phyloP scores from a whole-genome alignment of 2,113 vertebrate genomes.

The Boleophthalmus pectinirostris region DNA sequence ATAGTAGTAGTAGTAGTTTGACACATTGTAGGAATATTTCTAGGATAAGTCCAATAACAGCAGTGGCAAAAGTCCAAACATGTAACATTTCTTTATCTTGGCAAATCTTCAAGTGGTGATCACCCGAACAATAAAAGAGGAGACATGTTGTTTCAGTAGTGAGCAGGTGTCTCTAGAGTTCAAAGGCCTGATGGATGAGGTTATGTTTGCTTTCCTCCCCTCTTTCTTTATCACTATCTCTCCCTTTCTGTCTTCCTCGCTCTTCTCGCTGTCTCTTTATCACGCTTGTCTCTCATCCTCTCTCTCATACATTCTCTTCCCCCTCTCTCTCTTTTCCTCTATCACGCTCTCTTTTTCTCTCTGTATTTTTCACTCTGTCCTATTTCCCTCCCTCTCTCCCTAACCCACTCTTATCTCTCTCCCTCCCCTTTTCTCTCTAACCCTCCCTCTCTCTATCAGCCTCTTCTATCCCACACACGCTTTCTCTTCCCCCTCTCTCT shows the following conservation, averaged over 20 bases:
- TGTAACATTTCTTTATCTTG: slow-evolving; percentile 21
- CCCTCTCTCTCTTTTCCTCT: slow-evolving; percentile 41
- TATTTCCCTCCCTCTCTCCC: no score
- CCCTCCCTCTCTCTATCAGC: no score
- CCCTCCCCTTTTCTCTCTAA: no score
- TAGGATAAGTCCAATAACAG: not conserved
- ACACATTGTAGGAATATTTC: no score
- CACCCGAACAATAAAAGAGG: slow-evolving; percentile 53
- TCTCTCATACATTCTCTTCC: slow-evolving; percentile 12
- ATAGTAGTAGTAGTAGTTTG: no score
- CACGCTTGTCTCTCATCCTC: no score
- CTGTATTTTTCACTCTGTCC: no score
- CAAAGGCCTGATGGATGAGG: slow-evolving; percentile 66
- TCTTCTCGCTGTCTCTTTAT: slow-evolving; percentile 32
- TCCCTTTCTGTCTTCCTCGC: slow-evolving; percentile 43
- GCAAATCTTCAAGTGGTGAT: slow-evolving; percentile 54
- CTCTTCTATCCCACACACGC: not conserved
- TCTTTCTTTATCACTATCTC: not conserved
- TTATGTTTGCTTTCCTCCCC: slow-evolving; percentile 61
- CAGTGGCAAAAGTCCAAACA: not conserved
- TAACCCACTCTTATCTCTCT: no score
- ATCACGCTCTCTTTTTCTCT: no score
- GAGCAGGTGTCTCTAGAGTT: slow-evolving; percentile 72
- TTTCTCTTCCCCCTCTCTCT: slow-evolving; percentile 37
- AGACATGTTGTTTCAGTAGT: slow-evolving; percentile 60